Evolutionary conservation across 2,797 vertebrate genomes (phyloP).

Genomic region (Brachyalestes nurse): DNA sequence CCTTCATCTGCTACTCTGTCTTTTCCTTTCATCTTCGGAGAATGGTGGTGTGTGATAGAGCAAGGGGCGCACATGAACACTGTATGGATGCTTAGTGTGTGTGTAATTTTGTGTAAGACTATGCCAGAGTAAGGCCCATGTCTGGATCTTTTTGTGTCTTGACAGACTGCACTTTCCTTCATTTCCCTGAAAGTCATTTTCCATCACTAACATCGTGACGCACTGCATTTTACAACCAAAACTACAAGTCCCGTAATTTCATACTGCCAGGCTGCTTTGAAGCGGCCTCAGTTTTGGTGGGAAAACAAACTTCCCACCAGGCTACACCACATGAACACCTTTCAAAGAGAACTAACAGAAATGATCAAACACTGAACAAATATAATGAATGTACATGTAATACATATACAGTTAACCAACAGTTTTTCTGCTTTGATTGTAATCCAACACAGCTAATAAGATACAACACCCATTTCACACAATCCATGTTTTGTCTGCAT

Average conservation of each 20-base stretch:
- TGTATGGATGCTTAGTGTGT: conserved; percentile 5
- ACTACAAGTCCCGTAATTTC: not conserved
- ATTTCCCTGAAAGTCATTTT: not conserved
- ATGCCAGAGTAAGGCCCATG: not conserved
- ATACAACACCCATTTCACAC: too few relatives aligned
- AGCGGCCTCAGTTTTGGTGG: not conserved
- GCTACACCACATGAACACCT: not conserved
- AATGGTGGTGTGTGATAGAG: not conserved
- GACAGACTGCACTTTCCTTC: not conserved
- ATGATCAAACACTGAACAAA: too few relatives aligned
- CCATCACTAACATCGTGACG: not conserved
- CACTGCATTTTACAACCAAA: not conserved
- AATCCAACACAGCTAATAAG: too few relatives aligned
- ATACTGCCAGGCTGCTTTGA: not conserved
- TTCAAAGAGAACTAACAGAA: too few relatives aligned
- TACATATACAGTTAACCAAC: too few relatives aligned
- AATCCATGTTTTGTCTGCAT: too few relatives aligned
- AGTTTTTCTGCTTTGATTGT: too few relatives aligned
- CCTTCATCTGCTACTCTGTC: not conserved
- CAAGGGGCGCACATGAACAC: not conserved
- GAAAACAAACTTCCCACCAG: not conserved
- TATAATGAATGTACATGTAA: too few relatives aligned
- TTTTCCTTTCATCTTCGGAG: conserved; percentile 23
- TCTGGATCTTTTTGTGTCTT: not conserved
- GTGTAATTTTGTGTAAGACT: not conserved